These are phyloP conservation scores for Anabacerthia variegaticeps DNA, from an alignment of 2,797 vertebrate genomes.

Conservation along the genomic window DNA sequence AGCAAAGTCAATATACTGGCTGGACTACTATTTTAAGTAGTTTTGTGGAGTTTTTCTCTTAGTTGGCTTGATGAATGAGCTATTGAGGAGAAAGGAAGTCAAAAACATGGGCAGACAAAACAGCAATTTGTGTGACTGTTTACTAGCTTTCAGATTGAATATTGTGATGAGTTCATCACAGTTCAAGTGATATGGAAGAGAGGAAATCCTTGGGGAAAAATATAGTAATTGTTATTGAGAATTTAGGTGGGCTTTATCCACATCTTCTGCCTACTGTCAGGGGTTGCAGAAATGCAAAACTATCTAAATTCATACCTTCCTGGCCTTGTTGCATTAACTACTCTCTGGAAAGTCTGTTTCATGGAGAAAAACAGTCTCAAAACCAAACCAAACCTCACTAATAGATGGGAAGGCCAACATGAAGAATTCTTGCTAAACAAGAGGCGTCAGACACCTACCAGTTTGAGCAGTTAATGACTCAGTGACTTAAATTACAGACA, in stretches of 20 bases:
- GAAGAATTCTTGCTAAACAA: not conserved
- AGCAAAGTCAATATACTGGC: not conserved
- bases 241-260: not conserved
- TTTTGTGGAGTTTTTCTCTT: not conserved
- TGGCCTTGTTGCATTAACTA: not conserved
- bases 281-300: not conserved
- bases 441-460: not conserved
- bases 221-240: not conserved
- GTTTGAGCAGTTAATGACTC: not conserved
- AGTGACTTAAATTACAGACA: not conserved
- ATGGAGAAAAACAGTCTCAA: not conserved
- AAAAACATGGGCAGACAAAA: not conserved
- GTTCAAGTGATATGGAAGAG: not conserved
- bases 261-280: not conserved
- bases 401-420: not conserved
- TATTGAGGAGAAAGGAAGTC: conserved; percentile 11
- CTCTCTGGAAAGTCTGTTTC: not conserved
- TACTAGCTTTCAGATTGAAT: not conserved
- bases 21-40: not conserved
- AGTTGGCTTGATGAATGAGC: not conserved
- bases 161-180: not conserved
- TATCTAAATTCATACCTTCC: not conserved
- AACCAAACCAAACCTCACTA: not conserved
- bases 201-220: not conserved
- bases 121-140: not conserved